Evolutionary conservation across 1,140 invertebrate species (phyloP).

Genomic region (Frieseomelitta varia): DNA sequence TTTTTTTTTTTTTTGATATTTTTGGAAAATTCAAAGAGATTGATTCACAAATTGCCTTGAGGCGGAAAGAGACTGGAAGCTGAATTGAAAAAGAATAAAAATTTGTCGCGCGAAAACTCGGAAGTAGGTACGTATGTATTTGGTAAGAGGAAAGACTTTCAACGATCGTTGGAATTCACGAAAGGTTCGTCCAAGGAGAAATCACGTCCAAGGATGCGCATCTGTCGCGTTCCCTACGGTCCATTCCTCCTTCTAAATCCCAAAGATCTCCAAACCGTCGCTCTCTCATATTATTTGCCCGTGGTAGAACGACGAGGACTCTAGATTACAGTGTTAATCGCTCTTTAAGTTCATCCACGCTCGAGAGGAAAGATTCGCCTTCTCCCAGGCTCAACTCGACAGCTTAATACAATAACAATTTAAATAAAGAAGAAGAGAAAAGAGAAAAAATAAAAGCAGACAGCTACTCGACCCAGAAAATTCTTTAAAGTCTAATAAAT

Average conservation of each 20-base stretch:
- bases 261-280: neutral
- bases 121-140: neutral
- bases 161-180: too few relatives aligned
- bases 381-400: neutral
- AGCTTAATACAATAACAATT: neutral
- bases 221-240: neutral
- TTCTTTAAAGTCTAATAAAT: constrained; percentile 1
- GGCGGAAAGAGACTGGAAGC: too few relatives aligned
- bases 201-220: neutral
- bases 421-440: neutral
- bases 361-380: neutral
- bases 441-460: accelerated
- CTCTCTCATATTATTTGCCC: neutral
- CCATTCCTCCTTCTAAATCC: neutral
- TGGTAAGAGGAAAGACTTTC: neutral
- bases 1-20: too few relatives aligned
- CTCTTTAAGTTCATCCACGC: neutral
- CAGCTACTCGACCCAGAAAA: constrained; percentile 9
- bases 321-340: constrained; percentile 8
- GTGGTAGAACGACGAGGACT: too few relatives aligned
- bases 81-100: too few relatives aligned
- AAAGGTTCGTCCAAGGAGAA: neutral
- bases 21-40: too few relatives aligned
- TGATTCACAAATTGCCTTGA: too few relatives aligned
- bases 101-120: too few relatives aligned